Evolutionary conservation across 53 echinoderm and acorn worm species (phyloP).

Genomic region (Arbacia lixula): DNA sequence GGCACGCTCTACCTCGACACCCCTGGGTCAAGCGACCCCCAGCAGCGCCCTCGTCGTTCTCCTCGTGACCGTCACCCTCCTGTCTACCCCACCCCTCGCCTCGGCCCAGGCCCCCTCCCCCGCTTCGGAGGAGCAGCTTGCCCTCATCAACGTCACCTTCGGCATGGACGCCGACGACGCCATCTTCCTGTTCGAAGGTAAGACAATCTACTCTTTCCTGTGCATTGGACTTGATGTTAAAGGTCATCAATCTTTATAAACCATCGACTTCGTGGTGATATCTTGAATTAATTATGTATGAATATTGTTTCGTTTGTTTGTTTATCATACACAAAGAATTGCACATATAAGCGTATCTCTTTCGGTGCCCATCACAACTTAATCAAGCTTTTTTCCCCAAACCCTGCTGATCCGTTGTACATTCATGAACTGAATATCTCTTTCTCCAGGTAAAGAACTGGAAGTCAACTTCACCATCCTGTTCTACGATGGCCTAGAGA

Average conservation of each 20-base stretch:
- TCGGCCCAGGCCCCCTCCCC: constrained; percentile 4
- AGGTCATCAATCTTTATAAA: no score
- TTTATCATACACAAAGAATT: not conserved
- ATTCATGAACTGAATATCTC: no score
- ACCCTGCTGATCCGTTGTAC: no score
- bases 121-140: constrained; percentile 33
- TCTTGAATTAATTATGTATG: no score
- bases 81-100: not conserved
- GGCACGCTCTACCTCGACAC: no score
- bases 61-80: not conserved
- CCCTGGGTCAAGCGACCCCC: no score
- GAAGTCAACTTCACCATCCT: constrained; percentile 42
- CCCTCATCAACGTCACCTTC: constrained; percentile 41
- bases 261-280: no score
- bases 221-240: no score
- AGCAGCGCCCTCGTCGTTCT: not conserved
- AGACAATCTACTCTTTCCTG: no score
- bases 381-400: no score
- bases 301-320: not conserved
- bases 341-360: no score
- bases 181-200: constrained; percentile 27
- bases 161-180: not conserved
- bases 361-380: no score
- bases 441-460: constrained; percentile 4
- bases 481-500: constrained; percentile 27